Evolutionary conservation across 2,888 invertebrate genomes (phyloP).

Genomic region (Horisme vitalbata): DNA sequence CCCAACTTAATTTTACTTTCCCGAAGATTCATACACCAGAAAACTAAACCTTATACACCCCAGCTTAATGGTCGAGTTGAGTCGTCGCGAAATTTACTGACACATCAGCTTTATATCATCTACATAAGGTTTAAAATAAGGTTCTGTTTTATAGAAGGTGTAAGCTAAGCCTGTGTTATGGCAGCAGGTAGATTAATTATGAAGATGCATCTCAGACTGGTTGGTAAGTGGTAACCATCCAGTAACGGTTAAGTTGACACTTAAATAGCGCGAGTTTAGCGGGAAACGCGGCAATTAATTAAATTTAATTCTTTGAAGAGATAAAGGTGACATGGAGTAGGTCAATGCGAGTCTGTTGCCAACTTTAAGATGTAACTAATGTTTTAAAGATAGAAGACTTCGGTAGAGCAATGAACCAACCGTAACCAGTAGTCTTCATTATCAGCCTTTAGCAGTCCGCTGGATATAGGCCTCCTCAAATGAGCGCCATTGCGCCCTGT

Average conservation of each 20-base stretch:
- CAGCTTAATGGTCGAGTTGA: background rate
- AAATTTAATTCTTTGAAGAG: constrained; percentile 49
- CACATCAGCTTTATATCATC: background rate
- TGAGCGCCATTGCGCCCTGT: too few relatives aligned
- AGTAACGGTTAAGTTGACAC: constrained; percentile 57
- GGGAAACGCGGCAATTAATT: constrained; percentile 40
- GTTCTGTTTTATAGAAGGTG: background rate
- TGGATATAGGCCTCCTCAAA: too few relatives aligned
- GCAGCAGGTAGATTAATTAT: constrained; percentile 69
- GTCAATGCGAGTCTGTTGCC: constrained; percentile 32
- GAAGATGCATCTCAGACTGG: constrained; percentile 67
- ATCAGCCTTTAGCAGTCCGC: too few relatives aligned
- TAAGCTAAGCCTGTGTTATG: constrained; percentile 35
- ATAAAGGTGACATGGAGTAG: constrained; percentile 40
- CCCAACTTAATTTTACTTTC: constrained; percentile 8
- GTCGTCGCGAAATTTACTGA: background rate
- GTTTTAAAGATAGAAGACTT: too few relatives aligned
- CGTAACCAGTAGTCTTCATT: too few relatives aligned
- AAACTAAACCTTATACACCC: constrained; percentile 4
- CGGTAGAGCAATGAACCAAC: too few relatives aligned
- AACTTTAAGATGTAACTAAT: constrained; percentile 12
- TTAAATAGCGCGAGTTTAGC: constrained; percentile 49
- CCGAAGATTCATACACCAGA: background rate
- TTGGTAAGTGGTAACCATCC: constrained; percentile 34
- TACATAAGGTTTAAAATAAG: constrained; percentile 24